Percentiles rank a stretch among this genome's conserved stretches.
phyloP scores from a whole-genome alignment of 2,113 vertebrate genomes.

The Varanus salvator region DNA sequence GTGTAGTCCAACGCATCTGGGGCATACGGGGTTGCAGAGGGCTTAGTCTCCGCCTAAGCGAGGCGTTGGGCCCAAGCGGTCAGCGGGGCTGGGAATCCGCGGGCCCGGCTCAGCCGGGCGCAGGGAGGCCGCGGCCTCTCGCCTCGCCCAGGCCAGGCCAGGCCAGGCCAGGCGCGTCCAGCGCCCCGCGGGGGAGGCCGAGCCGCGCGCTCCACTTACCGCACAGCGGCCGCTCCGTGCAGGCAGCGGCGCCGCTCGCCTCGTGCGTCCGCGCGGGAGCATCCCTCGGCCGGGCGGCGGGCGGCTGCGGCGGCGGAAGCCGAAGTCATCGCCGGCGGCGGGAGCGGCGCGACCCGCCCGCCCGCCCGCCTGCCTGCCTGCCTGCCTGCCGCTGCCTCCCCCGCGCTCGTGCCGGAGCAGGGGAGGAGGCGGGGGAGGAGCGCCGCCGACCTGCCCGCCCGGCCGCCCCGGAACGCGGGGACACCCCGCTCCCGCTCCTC shows the following conservation, averaged over 20 bases:
- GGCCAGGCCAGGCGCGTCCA: not conserved
- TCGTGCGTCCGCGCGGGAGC: not conserved
- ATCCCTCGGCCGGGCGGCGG: not conserved
- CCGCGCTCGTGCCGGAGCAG: not conserved
- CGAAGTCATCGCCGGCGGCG: constrained; percentile 9
- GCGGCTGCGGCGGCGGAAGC: not conserved
- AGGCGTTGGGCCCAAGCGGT: not conserved
- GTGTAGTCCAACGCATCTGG: not conserved
- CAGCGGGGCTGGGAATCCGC: not conserved
- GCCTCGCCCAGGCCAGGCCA: not conserved
- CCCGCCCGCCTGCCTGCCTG: too few relatives aligned
- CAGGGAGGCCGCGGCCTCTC: not conserved
- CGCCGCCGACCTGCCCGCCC: not conserved
- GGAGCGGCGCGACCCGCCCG: not conserved
- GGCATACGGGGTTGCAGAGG: not conserved
- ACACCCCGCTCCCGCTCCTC: not conserved
- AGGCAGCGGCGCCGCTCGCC: not conserved
- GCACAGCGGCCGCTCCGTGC: not conserved
- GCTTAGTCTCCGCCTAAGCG: not conserved
- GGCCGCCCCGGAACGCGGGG: fast-evolving
- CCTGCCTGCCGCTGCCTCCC: not conserved
- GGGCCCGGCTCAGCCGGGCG: too few relatives aligned
- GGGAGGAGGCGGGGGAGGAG: not conserved
- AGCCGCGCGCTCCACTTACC: not conserved
- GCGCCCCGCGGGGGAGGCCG: not conserved